These are phyloP conservation scores for Gallinago solitaria DNA, from an alignment of 2,797 vertebrate species.

Conservation along the genomic window DNA sequence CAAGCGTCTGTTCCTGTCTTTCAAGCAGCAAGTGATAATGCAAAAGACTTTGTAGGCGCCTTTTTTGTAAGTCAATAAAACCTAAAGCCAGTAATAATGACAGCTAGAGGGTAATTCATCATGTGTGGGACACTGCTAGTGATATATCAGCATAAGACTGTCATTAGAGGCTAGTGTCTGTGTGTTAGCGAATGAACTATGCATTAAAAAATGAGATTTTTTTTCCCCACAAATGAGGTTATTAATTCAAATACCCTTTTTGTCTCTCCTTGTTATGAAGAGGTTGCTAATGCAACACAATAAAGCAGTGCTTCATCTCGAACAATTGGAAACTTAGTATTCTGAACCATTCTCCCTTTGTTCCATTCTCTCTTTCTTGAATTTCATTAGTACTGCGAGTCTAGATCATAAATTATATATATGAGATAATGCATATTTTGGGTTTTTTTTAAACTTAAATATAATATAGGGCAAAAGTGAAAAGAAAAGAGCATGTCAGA, in stretches of 20 bases:
- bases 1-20: not conserved
- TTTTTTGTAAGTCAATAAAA: not conserved
- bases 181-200: not conserved
- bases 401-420: not conserved
- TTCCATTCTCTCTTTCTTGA: not conserved
- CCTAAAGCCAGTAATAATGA: not conserved
- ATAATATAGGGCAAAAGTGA: not conserved
- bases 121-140: not conserved
- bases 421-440: not conserved
- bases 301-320: not conserved
- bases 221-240: not conserved
- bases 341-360: not conserved
- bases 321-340: not conserved
- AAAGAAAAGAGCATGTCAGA: not conserved
- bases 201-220: not conserved
- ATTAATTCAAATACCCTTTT: constrained; percentile 25
- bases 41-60: not conserved
- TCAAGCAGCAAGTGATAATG: not conserved
- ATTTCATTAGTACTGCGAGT: not conserved
- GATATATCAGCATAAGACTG: not conserved
- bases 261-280: not conserved
- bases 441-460: not conserved
- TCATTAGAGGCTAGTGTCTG: not conserved
- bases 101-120: not conserved
- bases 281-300: not conserved